Evolutionary conservation across 2,113 vertebrate species (phyloP), one percentile per base, ranked within the genome.

Genomic region (Oophaga pumilio): DNA sequence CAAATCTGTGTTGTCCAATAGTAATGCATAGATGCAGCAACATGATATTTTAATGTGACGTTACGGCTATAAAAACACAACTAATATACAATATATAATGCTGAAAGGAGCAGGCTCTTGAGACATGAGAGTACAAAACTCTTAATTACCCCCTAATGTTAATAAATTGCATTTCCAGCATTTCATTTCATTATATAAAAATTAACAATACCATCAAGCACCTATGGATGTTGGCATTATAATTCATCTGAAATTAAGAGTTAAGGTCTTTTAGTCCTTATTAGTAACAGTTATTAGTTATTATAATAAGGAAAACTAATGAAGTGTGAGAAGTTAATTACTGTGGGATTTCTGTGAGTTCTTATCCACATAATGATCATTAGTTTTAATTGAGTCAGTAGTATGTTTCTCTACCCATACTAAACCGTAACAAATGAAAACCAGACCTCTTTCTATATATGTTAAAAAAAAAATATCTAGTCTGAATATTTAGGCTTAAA

Each of bases 281-380:
- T 77, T 76, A 76, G 18, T 76, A 22, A 76, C 74, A 76, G 74
- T 52, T 50, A 76, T 76, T 77, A 77, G 76, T 24, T 56, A 74
- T 74, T 73, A 52, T 52, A 53, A 77, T 77, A 77, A 49, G 50
- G 13, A 77, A 77, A 77, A 77, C 50, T 77, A 53, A 77, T 77
- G 76, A 77, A 77, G 76, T 53, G 20, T 10, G 22, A 24, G 22
- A 13, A 53, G 76, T 77, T 77, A 77, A 77, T 77, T 77, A 77
- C 50, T 53, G 49, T 53, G 22, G 50, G 76, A 53, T 24, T 77
- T 77, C 50, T 52, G 49, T 14, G 22, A 77, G 50, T 24, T 77
- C 50, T 77, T 77, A 77, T 76, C 43, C 49, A 52, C 43, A 53
- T 52, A 77, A 77, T 1, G n/a, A 77, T 77, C 50, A 56, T 77